These are phyloP conservation scores for Oreortyx pictus DNA, from an alignment of 2,797 vertebrate species.

Conservation along the genomic window DNA sequence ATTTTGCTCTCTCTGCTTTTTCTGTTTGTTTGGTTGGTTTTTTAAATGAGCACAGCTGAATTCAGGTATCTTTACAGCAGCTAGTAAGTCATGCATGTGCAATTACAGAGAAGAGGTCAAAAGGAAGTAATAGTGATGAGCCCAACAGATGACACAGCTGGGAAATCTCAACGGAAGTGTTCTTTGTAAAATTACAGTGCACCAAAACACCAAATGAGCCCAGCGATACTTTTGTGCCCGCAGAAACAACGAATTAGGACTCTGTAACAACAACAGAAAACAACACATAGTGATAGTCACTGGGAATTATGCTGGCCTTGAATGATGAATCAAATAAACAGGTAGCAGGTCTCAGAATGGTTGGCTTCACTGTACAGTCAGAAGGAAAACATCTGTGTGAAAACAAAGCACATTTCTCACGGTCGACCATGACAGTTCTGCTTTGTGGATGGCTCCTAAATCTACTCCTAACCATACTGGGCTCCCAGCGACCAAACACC, in stretches of 20 bases:
- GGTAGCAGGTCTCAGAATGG: slow-evolving; percentile 13
- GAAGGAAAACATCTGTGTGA: neutral
- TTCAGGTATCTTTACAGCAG: slow-evolving; percentile 15
- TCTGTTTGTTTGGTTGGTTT: neutral
- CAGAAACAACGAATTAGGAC: slow-evolving; percentile 44
- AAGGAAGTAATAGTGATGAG: slow-evolving; percentile 58
- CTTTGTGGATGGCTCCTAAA: neutral
- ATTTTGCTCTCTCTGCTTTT: neutral
- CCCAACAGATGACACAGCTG: slow-evolving; percentile 38
- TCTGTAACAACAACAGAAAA: neutral
- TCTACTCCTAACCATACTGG: neutral
- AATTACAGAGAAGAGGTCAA: slow-evolving; percentile 55
- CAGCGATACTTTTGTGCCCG: neutral
- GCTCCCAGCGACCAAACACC: neutral
- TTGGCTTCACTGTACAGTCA: neutral
- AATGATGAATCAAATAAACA: slow-evolving; percentile 29
- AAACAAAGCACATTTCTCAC: neutral
- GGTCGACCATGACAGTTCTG: neutral
- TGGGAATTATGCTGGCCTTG: neutral
- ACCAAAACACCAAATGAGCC: slow-evolving; percentile 13
- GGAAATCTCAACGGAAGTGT: slow-evolving; percentile 22
- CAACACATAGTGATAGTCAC: slow-evolving; percentile 20
- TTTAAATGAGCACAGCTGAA: neutral
- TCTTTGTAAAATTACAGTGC: slow-evolving; percentile 41
- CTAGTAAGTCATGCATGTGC: slow-evolving; percentile 23